Evolutionary conservation across 2,888 invertebrate genomes (phyloP), one percentile per base, ranked within the genome.

Genomic region (Saturnia japonica): DNA sequence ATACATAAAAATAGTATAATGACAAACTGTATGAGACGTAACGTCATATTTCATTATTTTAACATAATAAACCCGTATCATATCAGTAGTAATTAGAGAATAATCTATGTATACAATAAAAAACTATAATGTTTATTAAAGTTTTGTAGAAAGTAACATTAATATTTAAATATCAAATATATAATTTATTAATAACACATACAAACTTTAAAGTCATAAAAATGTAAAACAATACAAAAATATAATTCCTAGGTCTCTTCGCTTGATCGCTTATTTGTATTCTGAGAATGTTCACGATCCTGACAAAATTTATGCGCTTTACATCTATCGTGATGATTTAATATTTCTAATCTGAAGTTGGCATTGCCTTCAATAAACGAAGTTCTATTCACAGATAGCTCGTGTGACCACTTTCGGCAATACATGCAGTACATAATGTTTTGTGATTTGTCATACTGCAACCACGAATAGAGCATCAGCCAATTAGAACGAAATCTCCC

Each of bases 311-410:
- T 95, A 85, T 97, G 97, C 47, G 96, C 96, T 87, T 97, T 97
- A 85, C 96, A 96, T 85, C 96, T 96, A 85, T 97, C 96, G 83
- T 97, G 97, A 87, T 97, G 97, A 85, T 97, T 96, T 67, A 97
- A 95, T 80, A 97, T 97, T 91, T 97, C 97, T 74, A 96, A 91
- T 70, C 96, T 94, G 88, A 97, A 97, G 87, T 97, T 97, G 67
- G 96, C 95, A 81, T 96, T 97, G 72, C 97, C 97, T 80, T 96
- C 96, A n/a, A 96, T 96, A 80, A 97, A 97, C 0, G 96, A 96
- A n/a, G 97, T 97, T 72, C 96, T 95, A 80, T 96, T 96, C 74
- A 96, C 96, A 19, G 96, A 95, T 76, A 84, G 74, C 68, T 84
- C 82, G 68, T 95, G 94, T 70, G 96, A 96, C 96, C 96, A 97